A percentile compares a stretch with the other conserved stretches of the same genome.
phyloP scores from a whole-genome alignment of 2,888 invertebrate species.

The Euproctis similis region DNA sequence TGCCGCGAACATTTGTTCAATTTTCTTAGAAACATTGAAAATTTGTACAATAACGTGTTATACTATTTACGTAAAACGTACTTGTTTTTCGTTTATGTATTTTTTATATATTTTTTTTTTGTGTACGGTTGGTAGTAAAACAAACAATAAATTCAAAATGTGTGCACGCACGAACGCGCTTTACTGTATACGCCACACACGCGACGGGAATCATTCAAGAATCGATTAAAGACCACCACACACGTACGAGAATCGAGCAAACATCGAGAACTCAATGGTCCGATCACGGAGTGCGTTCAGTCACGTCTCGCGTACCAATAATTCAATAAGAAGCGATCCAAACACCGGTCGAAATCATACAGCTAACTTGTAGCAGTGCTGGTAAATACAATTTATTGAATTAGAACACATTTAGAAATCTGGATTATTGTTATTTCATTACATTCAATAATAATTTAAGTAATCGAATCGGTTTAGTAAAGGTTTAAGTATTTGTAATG shows the following conservation, averaged over 20 bases:
- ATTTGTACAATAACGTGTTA: no score
- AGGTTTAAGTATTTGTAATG: no score
- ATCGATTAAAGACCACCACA: slow-evolving; percentile 57
- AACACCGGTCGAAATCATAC: slow-evolving; percentile 44
- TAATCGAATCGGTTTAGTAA: no score
- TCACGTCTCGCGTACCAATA: slow-evolving; percentile 55
- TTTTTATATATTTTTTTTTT: slow-evolving; percentile 2
- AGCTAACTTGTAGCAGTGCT: slow-evolving; percentile 28
- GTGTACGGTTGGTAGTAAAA: slow-evolving; percentile 14
- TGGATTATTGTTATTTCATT: not conserved
- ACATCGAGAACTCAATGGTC: slow-evolving; percentile 51
- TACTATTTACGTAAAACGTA: slow-evolving; percentile 3
- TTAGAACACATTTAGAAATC: not conserved
- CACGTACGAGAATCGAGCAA: slow-evolving; percentile 56
- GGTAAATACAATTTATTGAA: slow-evolving; percentile 4
- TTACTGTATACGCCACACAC: slow-evolving; percentile 28
- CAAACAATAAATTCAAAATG: slow-evolving; percentile 29
- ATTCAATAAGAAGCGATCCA: slow-evolving; percentile 63
- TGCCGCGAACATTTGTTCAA: no score
- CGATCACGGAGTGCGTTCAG: slow-evolving; percentile 37
- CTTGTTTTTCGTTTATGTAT: no score
- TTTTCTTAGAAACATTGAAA: no score
- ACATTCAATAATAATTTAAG: no score
- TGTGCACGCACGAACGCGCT: slow-evolving; percentile 26
- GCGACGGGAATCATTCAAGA: slow-evolving; percentile 50